A percentile compares a stretch with the other conserved stretches of the same genome.
phyloP scores from a whole-genome alignment of 2,888 invertebrate species.

The Reticulitermes lucifugus region DNA sequence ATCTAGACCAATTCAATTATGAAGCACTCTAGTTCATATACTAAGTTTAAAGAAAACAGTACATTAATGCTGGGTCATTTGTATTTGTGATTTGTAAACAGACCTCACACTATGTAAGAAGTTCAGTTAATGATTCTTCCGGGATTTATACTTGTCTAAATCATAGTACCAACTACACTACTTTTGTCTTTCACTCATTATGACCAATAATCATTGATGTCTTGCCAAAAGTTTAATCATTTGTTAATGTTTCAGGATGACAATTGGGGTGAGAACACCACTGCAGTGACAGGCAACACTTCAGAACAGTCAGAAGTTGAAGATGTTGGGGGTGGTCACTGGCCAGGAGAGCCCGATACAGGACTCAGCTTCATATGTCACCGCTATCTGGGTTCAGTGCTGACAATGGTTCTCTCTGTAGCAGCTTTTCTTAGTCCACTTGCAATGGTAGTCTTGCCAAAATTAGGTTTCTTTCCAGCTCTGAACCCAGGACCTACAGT shows the following conservation, averaged over 20 bases:
- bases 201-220: too few species aligned
- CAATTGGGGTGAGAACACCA: constrained; percentile 99
- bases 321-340: constrained; percentile 86
- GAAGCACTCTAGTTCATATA: too few species aligned
- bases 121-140: too few species aligned
- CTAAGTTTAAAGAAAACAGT: too few species aligned
- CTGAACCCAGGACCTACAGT: constrained; percentile 73
- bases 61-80: too few species aligned
- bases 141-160: too few species aligned
- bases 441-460: constrained; percentile 94
- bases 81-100: too few species aligned
- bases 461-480: constrained; percentile 86
- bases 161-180: too few species aligned
- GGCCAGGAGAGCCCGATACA: constrained; percentile 78
- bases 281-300: constrained; percentile 96
- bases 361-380: constrained; percentile 81
- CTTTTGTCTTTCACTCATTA: too few species aligned
- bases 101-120: too few species aligned
- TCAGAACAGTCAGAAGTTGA: constrained; percentile 95
- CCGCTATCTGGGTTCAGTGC: constrained; percentile 83
- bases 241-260: constrained; percentile 79
- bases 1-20: too few species aligned
- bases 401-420: constrained; percentile 83
- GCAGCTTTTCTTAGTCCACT: constrained; percentile 92
- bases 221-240: not conserved